phyloP scores from a whole-genome alignment of 2,113 vertebrate species.

The Talpa occidentalis region DNA sequence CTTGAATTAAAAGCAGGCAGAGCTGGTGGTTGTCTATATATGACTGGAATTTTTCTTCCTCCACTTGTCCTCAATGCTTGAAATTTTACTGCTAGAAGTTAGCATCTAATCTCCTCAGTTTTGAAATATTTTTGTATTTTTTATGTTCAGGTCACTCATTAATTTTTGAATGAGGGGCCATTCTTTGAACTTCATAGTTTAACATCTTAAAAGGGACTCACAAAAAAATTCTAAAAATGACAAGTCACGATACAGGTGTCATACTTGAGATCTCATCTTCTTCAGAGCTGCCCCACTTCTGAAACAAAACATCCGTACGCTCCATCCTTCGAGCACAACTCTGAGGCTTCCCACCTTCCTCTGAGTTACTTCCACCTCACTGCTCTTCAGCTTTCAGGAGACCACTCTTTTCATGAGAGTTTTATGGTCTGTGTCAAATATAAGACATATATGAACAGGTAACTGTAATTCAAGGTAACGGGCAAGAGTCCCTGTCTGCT shows the following conservation, averaged over 20 bases:
- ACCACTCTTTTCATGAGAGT: background rate
- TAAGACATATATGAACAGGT: background rate
- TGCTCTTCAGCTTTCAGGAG: background rate
- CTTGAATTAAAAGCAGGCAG: slow-evolving; percentile 18
- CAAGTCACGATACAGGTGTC: background rate
- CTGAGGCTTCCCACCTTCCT: background rate
- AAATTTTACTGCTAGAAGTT: slow-evolving; percentile 12
- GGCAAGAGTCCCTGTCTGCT: background rate
- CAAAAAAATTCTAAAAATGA: background rate
- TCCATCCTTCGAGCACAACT: background rate
- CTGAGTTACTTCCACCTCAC: background rate
- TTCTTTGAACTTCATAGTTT: slow-evolving; percentile 40
- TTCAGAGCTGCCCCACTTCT: background rate
- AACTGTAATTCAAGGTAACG: background rate
- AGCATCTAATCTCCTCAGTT: background rate
- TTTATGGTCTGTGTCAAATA: background rate
- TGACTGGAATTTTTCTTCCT: slow-evolving; percentile 1
- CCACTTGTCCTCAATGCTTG: background rate
- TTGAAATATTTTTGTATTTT: slow-evolving; percentile 28
- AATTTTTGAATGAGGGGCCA: background rate
- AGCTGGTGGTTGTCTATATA: background rate
- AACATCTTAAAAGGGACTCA: slow-evolving; percentile 4
- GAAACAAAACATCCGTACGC: background rate
- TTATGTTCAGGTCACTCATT: background rate
- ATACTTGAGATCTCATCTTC: background rate